Evolutionary conservation across 2,797 vertebrate species (phyloP).

Genomic region (Hoplostethus mediterraneus): DNA sequence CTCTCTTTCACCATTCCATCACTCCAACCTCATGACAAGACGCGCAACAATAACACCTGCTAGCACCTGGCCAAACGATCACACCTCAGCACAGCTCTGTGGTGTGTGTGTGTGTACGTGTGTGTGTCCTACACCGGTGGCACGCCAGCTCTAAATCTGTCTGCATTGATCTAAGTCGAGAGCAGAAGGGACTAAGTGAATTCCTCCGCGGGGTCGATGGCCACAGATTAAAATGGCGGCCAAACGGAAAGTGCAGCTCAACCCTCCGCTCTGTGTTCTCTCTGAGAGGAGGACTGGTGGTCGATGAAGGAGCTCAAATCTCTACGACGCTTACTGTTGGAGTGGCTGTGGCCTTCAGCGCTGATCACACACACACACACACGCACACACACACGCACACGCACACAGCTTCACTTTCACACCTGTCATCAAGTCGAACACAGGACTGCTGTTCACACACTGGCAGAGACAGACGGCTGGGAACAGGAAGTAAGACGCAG

Average conservation of each 20-base stretch:
- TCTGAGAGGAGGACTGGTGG: background rate
- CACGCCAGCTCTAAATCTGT: constrained; percentile 56
- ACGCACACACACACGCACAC: too few relatives aligned
- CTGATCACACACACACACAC: constrained; percentile 35
- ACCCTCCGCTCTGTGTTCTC: background rate
- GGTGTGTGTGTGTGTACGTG: constrained; percentile 23
- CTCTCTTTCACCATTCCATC: background rate
- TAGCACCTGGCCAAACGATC: background rate
- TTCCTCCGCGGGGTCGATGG: constrained; percentile 53
- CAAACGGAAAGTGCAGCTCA: constrained; percentile 51
- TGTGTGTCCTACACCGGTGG: constrained; percentile 21
- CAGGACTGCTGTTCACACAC: too few relatives aligned
- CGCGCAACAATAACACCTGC: constrained; percentile 30
- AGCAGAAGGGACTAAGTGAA: constrained; percentile 44
- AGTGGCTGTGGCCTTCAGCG: constrained; percentile 34
- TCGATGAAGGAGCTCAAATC: constrained; percentile 4
- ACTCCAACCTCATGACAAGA: background rate
- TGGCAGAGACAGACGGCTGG: too few relatives aligned
- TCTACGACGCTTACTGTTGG: constrained; percentile 13
- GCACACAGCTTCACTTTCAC: constrained; percentile 12
- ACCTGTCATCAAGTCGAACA: constrained; percentile 17
- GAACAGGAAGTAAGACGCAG: too few relatives aligned
- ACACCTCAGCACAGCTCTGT: constrained; percentile 21
- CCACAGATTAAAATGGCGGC: constrained; percentile 52
- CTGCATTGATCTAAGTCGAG: constrained; percentile 48